Percentiles rank a stretch among this genome's conserved stretches.
These are phyloP conservation scores for Lepidostoma basale DNA, from an alignment of 1,140 invertebrate species.

Conservation along the genomic window DNA sequence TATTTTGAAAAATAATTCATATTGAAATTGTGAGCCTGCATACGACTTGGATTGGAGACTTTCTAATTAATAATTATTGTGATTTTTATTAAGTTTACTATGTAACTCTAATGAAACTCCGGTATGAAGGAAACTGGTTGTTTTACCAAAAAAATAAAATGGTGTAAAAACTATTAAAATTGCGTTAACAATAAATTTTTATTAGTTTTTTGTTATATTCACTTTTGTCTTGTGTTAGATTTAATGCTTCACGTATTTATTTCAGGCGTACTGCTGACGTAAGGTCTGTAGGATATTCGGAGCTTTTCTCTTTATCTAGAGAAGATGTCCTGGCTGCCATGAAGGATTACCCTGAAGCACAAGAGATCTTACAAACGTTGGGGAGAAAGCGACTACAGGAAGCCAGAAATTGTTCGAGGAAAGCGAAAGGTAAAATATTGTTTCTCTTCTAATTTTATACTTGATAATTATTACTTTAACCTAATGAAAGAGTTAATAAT, in stretches of 20 bases:
- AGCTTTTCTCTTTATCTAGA: slow-evolving; percentile 92
- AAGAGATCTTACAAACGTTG: slow-evolving; percentile 88
- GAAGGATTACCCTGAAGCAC: slow-evolving; percentile 96
- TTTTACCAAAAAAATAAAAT: too few relatives aligned
- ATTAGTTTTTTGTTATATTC: too few relatives aligned
- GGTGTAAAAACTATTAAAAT: too few relatives aligned
- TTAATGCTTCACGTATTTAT: slow-evolving; percentile 36
- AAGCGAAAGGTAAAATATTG: slow-evolving; percentile 48
- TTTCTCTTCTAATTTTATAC: not conserved
- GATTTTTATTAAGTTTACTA: too few relatives aligned
- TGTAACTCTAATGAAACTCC: too few relatives aligned
- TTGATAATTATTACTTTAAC: not conserved
- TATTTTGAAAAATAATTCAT: too few relatives aligned
- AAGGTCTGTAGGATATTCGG: slow-evolving; percentile 93
- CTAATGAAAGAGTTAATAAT: not conserved
- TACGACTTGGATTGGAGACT: too few relatives aligned
- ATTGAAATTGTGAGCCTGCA: too few relatives aligned
- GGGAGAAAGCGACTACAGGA: slow-evolving; percentile 89
- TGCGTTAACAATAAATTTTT: too few relatives aligned
- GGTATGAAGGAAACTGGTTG: too few relatives aligned
- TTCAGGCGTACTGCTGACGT: slow-evolving; percentile 92
- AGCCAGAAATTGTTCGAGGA: slow-evolving; percentile 61
- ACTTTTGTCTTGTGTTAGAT: slow-evolving; percentile 16
- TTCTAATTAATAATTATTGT: too few relatives aligned
- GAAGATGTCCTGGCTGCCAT: slow-evolving; percentile 93